Conservation (phyloP, 1,140 invertebrate species). For the Triops cancriformis region DNA sequence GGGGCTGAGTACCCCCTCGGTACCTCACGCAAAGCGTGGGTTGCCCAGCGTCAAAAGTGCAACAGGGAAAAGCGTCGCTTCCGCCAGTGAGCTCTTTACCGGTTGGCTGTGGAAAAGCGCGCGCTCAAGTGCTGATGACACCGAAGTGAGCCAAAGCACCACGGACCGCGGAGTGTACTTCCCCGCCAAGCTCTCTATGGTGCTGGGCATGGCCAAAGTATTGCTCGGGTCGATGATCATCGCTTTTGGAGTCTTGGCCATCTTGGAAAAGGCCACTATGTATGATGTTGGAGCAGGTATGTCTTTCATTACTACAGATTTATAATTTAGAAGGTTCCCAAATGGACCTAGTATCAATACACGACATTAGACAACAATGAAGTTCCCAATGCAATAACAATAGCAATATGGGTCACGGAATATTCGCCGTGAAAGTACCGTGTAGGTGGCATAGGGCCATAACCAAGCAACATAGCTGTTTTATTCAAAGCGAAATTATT, state of each 20-base stretch:
- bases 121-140: background rate
- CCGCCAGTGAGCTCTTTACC: background rate
- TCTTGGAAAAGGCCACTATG: conserved; percentile 30
- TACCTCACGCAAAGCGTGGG: background rate
- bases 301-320: background rate
- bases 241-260: conserved; percentile 29
- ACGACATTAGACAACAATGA: too few species aligned
- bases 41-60: background rate
- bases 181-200: conserved; percentile 32
- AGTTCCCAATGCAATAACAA: too few species aligned
- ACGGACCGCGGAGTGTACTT: conserved; percentile 30
- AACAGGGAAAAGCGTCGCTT: background rate
- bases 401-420: too few species aligned
- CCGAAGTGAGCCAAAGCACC: background rate
- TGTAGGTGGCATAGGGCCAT: too few species aligned
- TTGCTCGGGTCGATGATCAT: conserved; percentile 30
- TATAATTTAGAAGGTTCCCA: too few species aligned
- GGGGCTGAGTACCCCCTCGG: background rate
- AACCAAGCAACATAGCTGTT: too few species aligned
- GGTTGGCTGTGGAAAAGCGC: background rate
- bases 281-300: conserved; percentile 31
- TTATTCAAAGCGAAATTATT: too few species aligned
- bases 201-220: conserved; percentile 31
- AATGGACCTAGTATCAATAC: too few species aligned
- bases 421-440: too few species aligned